Conservation (phyloP, 2,113 vertebrate species). For the Silurus meridionalis region DNA sequence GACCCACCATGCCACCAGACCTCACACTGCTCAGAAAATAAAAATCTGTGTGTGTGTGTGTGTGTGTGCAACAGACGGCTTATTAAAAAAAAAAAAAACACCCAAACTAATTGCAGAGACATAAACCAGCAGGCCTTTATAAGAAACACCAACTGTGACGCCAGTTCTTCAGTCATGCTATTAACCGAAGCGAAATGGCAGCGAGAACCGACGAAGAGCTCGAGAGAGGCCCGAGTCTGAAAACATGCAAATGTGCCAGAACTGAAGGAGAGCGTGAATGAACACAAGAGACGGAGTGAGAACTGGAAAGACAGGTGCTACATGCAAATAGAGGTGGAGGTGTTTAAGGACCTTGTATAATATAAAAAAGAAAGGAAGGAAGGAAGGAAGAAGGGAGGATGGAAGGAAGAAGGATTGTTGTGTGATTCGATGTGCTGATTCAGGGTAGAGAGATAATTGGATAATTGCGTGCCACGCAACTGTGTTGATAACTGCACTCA, state of each 20-base stretch:
- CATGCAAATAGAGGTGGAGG: slow-evolving; percentile 54
- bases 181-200: slow-evolving; percentile 1
- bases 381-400: neutral
- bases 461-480: slow-evolving; percentile 70
- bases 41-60: slow-evolving; percentile 34
- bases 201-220: neutral
- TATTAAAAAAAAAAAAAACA: slow-evolving; percentile 34
- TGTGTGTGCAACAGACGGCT: slow-evolving; percentile 33
- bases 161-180: neutral
- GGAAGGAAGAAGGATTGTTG: slow-evolving; percentile 11
- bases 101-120: slow-evolving; percentile 29
- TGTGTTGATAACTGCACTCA: slow-evolving; percentile 65
- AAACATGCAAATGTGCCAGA: slow-evolving; percentile 29
- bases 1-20: slow-evolving; percentile 64
- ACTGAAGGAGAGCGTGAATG: slow-evolving; percentile 33
- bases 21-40: slow-evolving; percentile 62
- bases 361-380: neutral
- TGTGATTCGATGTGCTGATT: slow-evolving; percentile 65
- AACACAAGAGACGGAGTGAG: slow-evolving; percentile 39
- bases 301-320: slow-evolving; percentile 56
- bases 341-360: slow-evolving; percentile 46
- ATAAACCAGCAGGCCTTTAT: slow-evolving; percentile 25
- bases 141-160: slow-evolving; percentile 10
- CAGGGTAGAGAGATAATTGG: slow-evolving; percentile 68
- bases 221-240: neutral